These are phyloP conservation scores for Polypterus senegalus DNA, from an alignment of 2,113 vertebrate genomes.

Conservation along the genomic window DNA sequence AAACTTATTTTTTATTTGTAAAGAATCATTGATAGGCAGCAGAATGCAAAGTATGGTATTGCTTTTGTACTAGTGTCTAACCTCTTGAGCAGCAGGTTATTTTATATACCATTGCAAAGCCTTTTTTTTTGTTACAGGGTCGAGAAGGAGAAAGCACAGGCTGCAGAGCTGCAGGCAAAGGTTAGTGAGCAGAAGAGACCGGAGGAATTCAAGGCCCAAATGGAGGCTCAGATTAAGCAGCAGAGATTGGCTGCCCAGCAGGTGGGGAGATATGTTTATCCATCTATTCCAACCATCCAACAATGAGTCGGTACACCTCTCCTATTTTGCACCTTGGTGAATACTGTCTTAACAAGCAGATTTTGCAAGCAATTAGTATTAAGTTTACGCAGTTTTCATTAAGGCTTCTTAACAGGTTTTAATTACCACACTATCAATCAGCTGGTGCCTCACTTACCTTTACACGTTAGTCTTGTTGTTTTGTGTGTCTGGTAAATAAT, in stretches of 20 bases:
- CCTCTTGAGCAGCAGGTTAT: too few relatives aligned
- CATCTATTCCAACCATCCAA: too few relatives aligned
- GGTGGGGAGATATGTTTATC: slow-evolving; percentile 37
- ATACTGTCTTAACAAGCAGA: slow-evolving; percentile 1
- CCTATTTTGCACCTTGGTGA: slow-evolving; percentile 1
- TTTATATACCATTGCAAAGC: neutral
- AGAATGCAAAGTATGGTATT: too few relatives aligned
- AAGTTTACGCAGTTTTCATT: too few relatives aligned
- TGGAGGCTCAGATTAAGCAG: slow-evolving; percentile 77
- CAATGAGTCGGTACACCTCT: neutral
- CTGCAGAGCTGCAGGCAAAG: slow-evolving; percentile 76
- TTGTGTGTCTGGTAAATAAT: neutral
- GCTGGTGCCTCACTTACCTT: too few relatives aligned
- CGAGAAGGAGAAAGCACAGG: slow-evolving; percentile 91
- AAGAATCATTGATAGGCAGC: too few relatives aligned
- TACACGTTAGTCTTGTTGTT: neutral
- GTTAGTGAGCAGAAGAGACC: slow-evolving; percentile 68
- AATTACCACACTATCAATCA: too few relatives aligned
- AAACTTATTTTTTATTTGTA: too few relatives aligned
- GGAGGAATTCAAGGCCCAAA: slow-evolving; percentile 67
- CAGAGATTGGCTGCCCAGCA: slow-evolving; percentile 72
- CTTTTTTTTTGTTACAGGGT: slow-evolving; percentile 47
- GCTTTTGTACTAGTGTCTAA: too few relatives aligned
- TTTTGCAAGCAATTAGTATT: neutral
- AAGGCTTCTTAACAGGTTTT: too few relatives aligned